Conservation (phyloP, 2,113 vertebrate genomes). For the Gnathonemus echidnorhynchus region DNA sequence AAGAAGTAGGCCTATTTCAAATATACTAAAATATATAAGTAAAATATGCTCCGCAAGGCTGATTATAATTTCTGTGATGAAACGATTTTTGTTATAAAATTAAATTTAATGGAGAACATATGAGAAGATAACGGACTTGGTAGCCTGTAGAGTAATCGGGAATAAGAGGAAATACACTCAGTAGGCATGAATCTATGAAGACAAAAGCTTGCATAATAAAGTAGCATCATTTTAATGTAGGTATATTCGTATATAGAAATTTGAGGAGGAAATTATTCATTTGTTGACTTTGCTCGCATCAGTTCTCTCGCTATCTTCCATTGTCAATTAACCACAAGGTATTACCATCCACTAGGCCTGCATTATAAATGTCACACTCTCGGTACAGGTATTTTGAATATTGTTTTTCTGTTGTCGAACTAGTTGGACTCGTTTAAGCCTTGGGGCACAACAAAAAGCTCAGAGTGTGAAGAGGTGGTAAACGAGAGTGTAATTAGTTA, state of each 20-base stretch:
- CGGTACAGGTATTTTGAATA: not conserved
- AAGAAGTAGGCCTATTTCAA: not conserved
- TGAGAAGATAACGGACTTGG: not conserved
- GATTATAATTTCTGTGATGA: not conserved
- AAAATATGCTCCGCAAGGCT: not conserved
- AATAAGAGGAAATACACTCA: not conserved
- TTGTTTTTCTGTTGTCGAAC: not conserved
- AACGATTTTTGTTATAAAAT: not conserved
- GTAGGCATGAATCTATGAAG: not conserved
- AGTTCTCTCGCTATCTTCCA: not conserved
- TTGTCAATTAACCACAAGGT: not conserved
- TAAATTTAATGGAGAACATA: not conserved
- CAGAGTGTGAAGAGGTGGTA: not conserved
- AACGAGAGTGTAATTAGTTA: constrained; percentile 40
- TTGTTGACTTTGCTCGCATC: not conserved
- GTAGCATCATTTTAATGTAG: not conserved
- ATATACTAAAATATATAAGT: not conserved
- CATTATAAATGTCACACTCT: not conserved
- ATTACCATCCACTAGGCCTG: not conserved
- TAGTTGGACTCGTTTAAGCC: not conserved
- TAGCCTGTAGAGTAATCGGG: not conserved
- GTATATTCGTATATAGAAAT: not conserved
- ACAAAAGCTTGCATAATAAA: not conserved
- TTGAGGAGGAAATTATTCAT: not conserved
- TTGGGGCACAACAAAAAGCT: not conserved